Percentiles rank a stretch among this genome's conserved stretches.
phyloP scores from a whole-genome alignment of 2,888 invertebrate genomes.

The Epistrophe grossulariae region DNA sequence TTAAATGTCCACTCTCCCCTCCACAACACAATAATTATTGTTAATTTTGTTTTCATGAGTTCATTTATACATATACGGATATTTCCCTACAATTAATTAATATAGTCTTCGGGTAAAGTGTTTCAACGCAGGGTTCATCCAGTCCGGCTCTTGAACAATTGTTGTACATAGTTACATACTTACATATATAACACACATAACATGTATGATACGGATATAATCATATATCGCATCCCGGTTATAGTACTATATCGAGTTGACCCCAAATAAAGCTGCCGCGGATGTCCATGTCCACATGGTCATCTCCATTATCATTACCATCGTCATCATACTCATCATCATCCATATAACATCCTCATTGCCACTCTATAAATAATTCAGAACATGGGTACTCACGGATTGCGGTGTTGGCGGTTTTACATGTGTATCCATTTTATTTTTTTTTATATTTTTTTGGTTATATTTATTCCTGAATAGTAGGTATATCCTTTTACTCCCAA shows the following conservation, averaged over 20 bases:
- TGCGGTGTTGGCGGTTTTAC: slow-evolving; percentile 74
- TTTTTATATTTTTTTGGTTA: slow-evolving; percentile 29
- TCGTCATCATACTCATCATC: slow-evolving; percentile 51
- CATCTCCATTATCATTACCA: slow-evolving; percentile 46
- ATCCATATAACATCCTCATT: slow-evolving; percentile 57
- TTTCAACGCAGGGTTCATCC: slow-evolving; percentile 56
- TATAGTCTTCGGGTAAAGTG: slow-evolving; percentile 58
- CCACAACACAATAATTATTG: slow-evolving; percentile 45
- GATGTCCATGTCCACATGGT: slow-evolving; percentile 41
- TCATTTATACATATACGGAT: slow-evolving; percentile 29
- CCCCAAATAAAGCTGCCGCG: slow-evolving; percentile 66
- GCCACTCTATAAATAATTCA: slow-evolving; percentile 75
- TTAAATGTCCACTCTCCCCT: slow-evolving; percentile 16
- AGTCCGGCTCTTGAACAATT: slow-evolving; percentile 22
- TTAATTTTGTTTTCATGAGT: slow-evolving; percentile 69
- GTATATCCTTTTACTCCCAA: slow-evolving; percentile 48
- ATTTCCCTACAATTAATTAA: slow-evolving; percentile 71
- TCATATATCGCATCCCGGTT: neutral
- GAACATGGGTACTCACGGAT: slow-evolving; percentile 71
- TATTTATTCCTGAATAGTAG: slow-evolving; percentile 23
- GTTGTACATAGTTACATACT: neutral
- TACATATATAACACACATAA: neutral
- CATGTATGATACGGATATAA: neutral
- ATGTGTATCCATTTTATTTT: slow-evolving; percentile 61
- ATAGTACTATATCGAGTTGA: slow-evolving; percentile 35